Base-by-base conservation (phyloP, 1,140 invertebrate genomes). In the Macrocentrus cingulum region DNA sequence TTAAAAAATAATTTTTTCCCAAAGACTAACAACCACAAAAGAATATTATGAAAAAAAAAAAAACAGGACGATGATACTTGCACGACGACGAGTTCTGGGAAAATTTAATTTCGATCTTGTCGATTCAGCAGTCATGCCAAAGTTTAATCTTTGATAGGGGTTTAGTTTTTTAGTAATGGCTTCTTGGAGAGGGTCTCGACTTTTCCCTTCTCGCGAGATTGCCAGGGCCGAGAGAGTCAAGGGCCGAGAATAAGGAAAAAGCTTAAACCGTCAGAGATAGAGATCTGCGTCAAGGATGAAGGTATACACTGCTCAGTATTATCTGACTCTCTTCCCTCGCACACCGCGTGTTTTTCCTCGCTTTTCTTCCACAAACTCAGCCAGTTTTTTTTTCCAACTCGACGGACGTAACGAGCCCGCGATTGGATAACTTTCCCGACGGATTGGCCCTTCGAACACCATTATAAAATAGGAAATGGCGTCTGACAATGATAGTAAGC, bases 21-120 rank as follows among this genome's bases (percentile, higher is more conserved):
- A n/a, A n/a, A n/a, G n/a, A n/a, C n/a, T n/a, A n/a, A n/a, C n/a
- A 3, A 39, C 11, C 8, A 39, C 23, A 20, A 52, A n/a, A 52
- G 25, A 16, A 25, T 25, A 25, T 9, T n/a, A n/a, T n/a, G n/a
- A n/a, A n/a, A n/a, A n/a, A n/a, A n/a, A n/a, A n/a, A n/a, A n/a
- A n/a, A n/a, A n/a, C n/a, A n/a, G n/a, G n/a, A n/a, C n/a, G n/a
- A n/a, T n/a, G n/a, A n/a, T n/a, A n/a, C n/a, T n/a, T n/a, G n/a
- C n/a, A n/a, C n/a, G 49, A 60, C 64, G 65, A 69, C 68, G 50
- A 61, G 61, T 64, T n/a, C 59, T 69, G 67, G 70, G 76, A 76
- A 82, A 82, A 83, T 83, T 83, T 83, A 83, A 83, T 83, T 83
- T 81, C 80, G 72, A 82, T 81, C 77, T 78, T 74, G 81, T 82